A percentile compares a stretch with the other conserved stretches of the same genome.
These are phyloP conservation scores for Sinocyclocheilus rhinocerous DNA, from an alignment of 2,113 vertebrate species.

Conservation along the genomic window DNA sequence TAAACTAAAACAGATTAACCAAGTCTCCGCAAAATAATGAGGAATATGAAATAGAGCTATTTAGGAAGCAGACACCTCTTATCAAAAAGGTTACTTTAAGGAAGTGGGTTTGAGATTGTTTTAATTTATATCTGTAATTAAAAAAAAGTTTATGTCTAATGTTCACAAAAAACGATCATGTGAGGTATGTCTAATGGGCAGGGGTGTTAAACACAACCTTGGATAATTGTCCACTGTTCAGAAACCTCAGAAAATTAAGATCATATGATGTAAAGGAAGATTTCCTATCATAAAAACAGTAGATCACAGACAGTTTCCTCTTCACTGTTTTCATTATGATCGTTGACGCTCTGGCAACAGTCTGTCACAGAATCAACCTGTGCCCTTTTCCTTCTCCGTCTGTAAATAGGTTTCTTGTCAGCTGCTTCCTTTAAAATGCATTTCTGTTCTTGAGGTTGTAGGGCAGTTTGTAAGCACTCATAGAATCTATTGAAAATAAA, in stretches of 20 bases:
- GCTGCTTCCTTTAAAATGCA: neutral
- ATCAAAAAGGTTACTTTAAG: neutral
- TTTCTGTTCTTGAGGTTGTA: conserved; percentile 60
- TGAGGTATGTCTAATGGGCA: neutral
- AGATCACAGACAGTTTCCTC: conserved; percentile 32
- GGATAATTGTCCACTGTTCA: neutral
- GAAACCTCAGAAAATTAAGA: neutral
- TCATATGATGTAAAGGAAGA: neutral
- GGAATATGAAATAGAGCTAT: neutral
- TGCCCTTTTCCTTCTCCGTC: conserved; percentile 71
- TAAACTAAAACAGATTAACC: conserved; percentile 45
- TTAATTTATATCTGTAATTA: neutral
- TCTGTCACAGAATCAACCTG: rapidly evolving
- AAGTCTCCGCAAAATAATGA: neutral
- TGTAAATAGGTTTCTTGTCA: conserved; percentile 49
- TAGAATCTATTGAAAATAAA: conserved; percentile 79
- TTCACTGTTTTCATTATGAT: conserved; percentile 34
- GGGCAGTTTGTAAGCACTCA: conserved; percentile 72
- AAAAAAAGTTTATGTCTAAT: conserved; percentile 17
- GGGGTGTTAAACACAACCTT: neutral
- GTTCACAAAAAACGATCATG: neutral
- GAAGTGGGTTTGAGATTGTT: neutral
- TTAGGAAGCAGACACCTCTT: neutral
- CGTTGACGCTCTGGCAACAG: neutral
- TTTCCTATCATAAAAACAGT: conserved; percentile 38